Evolutionary conservation across 2,113 vertebrate species (phyloP).

Genomic region (Vombatus ursinus): DNA sequence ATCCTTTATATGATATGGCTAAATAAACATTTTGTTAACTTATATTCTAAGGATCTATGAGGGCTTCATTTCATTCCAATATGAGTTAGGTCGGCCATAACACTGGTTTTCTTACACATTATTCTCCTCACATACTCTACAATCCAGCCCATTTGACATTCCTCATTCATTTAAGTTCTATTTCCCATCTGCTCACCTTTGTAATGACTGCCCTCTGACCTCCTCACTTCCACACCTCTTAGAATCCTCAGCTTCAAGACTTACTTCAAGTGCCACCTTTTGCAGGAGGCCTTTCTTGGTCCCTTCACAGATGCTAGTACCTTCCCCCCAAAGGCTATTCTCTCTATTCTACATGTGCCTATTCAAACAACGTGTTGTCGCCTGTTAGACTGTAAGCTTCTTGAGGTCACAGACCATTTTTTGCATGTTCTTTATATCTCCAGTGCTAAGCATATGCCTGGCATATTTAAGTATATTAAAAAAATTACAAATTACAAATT

Average conservation of each 20-base stretch:
- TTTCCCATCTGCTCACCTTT: background rate
- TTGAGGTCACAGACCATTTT: constrained; percentile 9
- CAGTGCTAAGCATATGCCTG: constrained; percentile 18
- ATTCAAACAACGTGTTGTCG: background rate
- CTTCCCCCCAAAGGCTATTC: background rate
- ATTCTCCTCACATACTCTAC: background rate
- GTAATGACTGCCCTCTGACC: background rate
- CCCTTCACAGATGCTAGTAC: background rate
- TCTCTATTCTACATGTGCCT: background rate
- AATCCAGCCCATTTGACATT: background rate
- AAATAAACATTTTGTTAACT: background rate
- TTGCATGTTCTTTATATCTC: constrained; percentile 1
- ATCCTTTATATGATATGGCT: background rate
- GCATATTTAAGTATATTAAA: background rate
- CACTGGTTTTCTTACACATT: background rate
- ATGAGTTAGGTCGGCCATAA: background rate
- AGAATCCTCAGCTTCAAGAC: background rate
- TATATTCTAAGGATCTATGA: background rate
- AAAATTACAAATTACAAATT: no score
- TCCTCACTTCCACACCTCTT: background rate
- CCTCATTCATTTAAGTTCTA: background rate
- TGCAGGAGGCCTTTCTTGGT: background rate
- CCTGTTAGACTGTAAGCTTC: background rate
- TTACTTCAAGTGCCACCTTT: background rate
- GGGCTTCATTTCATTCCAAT: background rate